Evolutionary conservation across 2,113 vertebrate genomes (phyloP).

Genomic region (Arizona elegans): DNA sequence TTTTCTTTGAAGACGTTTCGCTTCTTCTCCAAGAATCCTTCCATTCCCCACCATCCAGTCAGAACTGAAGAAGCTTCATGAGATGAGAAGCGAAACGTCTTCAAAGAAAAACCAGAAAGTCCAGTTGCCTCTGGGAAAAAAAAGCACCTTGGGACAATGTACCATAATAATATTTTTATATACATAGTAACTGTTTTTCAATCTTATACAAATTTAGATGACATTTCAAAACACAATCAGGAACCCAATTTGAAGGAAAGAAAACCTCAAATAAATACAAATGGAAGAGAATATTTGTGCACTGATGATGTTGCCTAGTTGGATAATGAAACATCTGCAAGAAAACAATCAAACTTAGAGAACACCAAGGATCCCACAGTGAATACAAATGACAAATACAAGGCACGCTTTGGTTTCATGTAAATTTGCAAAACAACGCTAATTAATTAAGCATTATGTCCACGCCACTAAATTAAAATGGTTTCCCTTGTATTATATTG

Average conservation of each 20-base stretch:
- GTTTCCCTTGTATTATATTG: neutral
- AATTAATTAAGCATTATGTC: neutral
- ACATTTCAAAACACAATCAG: neutral
- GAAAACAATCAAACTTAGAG: neutral
- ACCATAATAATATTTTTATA: neutral
- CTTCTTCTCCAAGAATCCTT: too few relatives aligned
- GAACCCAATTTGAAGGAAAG: neutral
- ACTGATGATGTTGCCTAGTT: neutral
- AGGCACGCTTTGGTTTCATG: neutral
- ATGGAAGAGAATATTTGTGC: neutral
- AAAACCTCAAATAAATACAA: neutral
- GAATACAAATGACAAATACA: neutral
- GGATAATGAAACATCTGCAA: neutral
- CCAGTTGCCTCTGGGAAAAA: too few relatives aligned
- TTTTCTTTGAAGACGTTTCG: too few relatives aligned
- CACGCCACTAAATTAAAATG: neutral
- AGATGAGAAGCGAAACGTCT: too few relatives aligned
- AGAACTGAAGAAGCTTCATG: too few relatives aligned
- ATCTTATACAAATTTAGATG: neutral
- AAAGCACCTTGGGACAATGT: neutral
- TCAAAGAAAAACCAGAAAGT: too few relatives aligned
- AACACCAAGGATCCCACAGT: neutral
- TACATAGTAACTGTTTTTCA: neutral
- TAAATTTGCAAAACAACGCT: neutral
- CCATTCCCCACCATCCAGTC: too few relatives aligned